Evolutionary conservation across 92 coral and sea anemone genomes (phyloP).

Genomic region (Muricea muricata): DNA sequence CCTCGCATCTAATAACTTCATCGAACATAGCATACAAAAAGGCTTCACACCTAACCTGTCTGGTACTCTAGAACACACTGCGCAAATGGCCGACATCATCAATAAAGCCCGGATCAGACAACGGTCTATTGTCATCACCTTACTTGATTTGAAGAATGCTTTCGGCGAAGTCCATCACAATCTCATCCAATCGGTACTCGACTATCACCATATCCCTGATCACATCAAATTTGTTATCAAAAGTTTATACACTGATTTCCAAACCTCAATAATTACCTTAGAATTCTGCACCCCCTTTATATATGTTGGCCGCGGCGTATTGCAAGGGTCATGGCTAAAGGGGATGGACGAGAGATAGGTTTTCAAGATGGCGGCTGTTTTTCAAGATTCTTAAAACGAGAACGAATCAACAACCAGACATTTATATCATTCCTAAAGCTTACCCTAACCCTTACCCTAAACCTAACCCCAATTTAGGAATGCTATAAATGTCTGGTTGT

Average conservation of each 20-base stretch:
- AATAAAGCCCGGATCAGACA: background rate
- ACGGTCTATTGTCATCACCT: too few species aligned
- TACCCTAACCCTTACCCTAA: too few species aligned
- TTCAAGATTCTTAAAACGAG: too few species aligned
- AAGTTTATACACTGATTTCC: slow-evolving; percentile 40
- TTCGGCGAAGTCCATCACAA: too few species aligned
- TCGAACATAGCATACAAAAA: background rate
- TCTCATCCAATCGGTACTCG: background rate
- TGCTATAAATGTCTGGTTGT: too few species aligned
- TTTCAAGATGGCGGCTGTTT: too few species aligned
- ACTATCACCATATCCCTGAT: slow-evolving; percentile 12
- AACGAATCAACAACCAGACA: too few species aligned
- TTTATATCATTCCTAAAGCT: too few species aligned
- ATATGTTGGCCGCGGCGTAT: slow-evolving; percentile 43
- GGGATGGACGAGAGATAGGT: too few species aligned
- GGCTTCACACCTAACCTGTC: background rate
- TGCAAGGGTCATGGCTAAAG: too few species aligned
- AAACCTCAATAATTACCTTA: slow-evolving; percentile 17
- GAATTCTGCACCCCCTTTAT: slow-evolving; percentile 6
- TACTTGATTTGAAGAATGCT: background rate
- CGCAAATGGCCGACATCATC: background rate
- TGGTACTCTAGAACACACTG: background rate
- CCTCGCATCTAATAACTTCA: slow-evolving; percentile 7
- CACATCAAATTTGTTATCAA: slow-evolving; percentile 41
- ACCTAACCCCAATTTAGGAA: too few species aligned